Conservation (phyloP, 1,140 invertebrate genomes). For the Sipha flava region DNA sequence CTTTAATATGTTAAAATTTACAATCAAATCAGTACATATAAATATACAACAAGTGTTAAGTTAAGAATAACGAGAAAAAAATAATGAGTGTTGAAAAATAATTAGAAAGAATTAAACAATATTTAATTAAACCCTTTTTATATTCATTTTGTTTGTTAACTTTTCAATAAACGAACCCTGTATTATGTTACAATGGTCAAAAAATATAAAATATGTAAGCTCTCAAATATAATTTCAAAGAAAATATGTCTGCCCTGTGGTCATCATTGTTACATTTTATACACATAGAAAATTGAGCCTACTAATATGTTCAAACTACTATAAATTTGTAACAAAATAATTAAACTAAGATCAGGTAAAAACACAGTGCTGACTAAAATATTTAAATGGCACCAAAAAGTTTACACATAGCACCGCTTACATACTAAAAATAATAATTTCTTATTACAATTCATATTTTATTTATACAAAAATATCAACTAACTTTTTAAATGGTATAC, state of each 20-base stretch:
- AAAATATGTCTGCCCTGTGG: constrained; percentile 22
- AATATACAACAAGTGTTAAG: constrained; percentile 3
- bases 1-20: neutral
- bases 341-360: constrained; percentile 26
- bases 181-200: constrained; percentile 31
- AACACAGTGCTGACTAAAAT: constrained; percentile 21
- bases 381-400: constrained; percentile 32
- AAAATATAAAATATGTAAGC: constrained; percentile 16
- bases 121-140: neutral
- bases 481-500: constrained; percentile 5
- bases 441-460: neutral
- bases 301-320: neutral
- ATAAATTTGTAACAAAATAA: constrained; percentile 13
- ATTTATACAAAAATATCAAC: constrained; percentile 16
- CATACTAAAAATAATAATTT: constrained; percentile 6
- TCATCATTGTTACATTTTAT: neutral
- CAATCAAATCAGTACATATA: constrained; percentile 11
- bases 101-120: constrained; percentile 1
- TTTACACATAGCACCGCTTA: constrained; percentile 31
- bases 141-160: constrained; percentile 11
- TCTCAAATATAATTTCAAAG: constrained; percentile 21
- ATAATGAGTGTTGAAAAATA: neutral
- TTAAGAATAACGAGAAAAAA: neutral
- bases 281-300: constrained; percentile 28
- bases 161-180: constrained; percentile 26